A percentile compares a stretch with the other conserved stretches of the same genome.
Conservation (phyloP, 2,797 vertebrate species). For the Fundulus diaphanus region DNA sequence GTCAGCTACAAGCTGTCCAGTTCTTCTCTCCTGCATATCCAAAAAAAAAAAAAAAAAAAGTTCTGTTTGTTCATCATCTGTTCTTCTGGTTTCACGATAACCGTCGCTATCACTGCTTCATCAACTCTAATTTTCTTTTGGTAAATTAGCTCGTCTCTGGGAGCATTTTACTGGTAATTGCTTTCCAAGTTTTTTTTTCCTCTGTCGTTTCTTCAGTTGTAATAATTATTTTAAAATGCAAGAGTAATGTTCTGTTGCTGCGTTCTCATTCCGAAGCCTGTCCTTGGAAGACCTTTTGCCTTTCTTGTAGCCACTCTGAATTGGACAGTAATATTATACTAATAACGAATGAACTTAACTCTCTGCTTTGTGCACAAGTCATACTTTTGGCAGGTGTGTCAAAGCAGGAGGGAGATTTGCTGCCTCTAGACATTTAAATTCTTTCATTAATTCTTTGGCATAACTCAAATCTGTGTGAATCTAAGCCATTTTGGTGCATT, state of each 20-base stretch:
- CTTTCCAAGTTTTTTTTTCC: neutral
- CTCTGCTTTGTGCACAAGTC: constrained; percentile 44
- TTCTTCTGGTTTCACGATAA: constrained; percentile 42
- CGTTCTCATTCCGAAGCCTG: constrained; percentile 7
- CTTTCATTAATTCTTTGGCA: constrained; percentile 54
- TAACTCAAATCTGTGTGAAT: constrained; percentile 46
- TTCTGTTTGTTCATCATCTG: constrained; percentile 54
- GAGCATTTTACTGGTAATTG: constrained; percentile 11
- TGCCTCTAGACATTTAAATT: constrained; percentile 50
- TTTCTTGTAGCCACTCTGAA: constrained; percentile 18
- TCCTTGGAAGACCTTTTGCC: constrained; percentile 19
- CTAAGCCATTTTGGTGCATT: constrained; percentile 49
- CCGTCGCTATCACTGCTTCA: constrained; percentile 54
- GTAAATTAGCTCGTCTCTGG: constrained; percentile 35
- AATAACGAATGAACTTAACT: constrained; percentile 42
- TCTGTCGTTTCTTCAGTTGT: neutral
- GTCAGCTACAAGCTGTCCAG: constrained; percentile 76
- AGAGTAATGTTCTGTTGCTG: constrained; percentile 13
- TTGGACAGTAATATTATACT: constrained; percentile 36
- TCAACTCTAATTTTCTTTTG: constrained; percentile 40
- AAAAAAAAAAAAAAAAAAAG: constrained; percentile 31
- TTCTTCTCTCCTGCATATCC: constrained; percentile 63
- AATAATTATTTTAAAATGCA: neutral
- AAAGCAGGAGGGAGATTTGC: constrained; percentile 54
- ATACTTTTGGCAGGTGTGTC: constrained; percentile 49